A percentile compares a stretch with the other conserved stretches of the same genome.
Conservation (phyloP, 2,113 vertebrate genomes). For the Toxotes jaculatrix region DNA sequence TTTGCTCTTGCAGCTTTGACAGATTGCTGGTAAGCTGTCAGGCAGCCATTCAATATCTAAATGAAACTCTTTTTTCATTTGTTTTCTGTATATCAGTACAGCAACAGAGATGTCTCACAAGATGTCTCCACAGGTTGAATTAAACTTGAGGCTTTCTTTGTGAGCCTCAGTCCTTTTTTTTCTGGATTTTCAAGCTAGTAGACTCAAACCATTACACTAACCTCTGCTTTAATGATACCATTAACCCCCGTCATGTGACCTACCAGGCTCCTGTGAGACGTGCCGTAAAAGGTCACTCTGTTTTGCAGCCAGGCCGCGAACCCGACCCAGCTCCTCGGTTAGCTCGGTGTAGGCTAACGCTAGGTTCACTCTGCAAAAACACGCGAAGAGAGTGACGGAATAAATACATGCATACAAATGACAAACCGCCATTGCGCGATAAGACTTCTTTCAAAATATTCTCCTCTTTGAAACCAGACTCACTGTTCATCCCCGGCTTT, state of each 20-base stretch:
- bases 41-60: no score
- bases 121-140: no score
- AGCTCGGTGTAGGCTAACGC: slow-evolving; percentile 93
- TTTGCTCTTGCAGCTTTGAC: no score
- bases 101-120: no score
- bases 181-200: no score
- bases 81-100: no score
- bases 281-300: slow-evolving; percentile 88
- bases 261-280: slow-evolving; percentile 84
- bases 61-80: no score
- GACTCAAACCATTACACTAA: background rate
- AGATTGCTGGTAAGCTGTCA: no score
- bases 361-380: slow-evolving; percentile 89
- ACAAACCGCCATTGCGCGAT: background rate
- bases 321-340: slow-evolving; percentile 89
- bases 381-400: background rate
- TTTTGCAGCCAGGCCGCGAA: slow-evolving; percentile 85
- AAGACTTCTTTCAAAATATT: background rate
- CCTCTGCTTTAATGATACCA: no score
- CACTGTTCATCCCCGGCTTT: slow-evolving; percentile 93
- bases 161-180: no score
- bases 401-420: background rate
- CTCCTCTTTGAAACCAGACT: slow-evolving; percentile 69
- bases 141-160: no score
- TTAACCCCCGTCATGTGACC: background rate